Conservation (phyloP, 2,113 vertebrate species). For the Perca flavescens region DNA sequence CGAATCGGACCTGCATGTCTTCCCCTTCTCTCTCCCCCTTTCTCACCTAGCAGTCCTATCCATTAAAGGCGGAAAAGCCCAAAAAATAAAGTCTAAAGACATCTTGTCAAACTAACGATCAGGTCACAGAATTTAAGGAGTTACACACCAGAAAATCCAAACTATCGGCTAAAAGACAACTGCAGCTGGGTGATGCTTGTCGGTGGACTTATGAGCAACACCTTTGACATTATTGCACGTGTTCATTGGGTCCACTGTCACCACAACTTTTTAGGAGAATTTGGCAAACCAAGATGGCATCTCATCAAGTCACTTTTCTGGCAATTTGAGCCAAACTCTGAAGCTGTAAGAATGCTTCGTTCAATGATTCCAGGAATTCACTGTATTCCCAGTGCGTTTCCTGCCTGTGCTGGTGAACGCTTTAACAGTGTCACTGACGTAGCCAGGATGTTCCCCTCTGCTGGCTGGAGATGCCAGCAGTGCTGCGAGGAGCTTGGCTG, state of each 20-base stretch:
- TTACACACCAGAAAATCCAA: background rate
- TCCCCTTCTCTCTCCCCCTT: no score
- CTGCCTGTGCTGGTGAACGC: constrained; percentile 19
- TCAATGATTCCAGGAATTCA: constrained; percentile 45
- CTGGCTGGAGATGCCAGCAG: constrained; percentile 63
- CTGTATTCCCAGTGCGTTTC: constrained; percentile 36
- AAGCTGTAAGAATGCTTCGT: background rate
- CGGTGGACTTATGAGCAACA: background rate
- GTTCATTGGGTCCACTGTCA: background rate
- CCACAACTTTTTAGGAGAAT: background rate
- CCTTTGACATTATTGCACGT: background rate
- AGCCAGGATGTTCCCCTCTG: constrained; percentile 68
- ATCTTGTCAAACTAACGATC: background rate
- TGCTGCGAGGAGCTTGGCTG: constrained; percentile 61
- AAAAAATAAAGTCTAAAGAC: background rate
- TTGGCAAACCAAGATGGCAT: background rate
- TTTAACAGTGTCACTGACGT: constrained; percentile 41
- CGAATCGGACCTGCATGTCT: no score
- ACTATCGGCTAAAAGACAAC: background rate
- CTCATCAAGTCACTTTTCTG: background rate
- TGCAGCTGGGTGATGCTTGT: background rate
- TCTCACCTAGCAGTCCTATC: no score
- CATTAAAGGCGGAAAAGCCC: no score
- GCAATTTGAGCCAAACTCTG: constrained; percentile 8
- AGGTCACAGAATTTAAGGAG: constrained; percentile 1